Conservation (phyloP, 2,797 vertebrate genomes). For the Molossus alvarezi region DNA sequence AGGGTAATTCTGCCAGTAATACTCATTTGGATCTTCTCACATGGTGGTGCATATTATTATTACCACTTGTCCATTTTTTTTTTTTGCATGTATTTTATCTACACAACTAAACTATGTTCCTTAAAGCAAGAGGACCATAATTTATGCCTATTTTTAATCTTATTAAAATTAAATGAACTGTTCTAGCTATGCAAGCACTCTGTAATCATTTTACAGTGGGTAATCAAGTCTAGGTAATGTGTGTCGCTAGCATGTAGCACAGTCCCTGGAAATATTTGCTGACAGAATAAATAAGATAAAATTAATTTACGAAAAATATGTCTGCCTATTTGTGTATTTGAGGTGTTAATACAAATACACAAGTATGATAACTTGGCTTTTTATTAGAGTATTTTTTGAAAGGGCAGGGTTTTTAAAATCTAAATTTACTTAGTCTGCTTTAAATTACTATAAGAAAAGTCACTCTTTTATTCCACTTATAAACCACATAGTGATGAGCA, state of each 20-base stretch:
- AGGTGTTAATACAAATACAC: background rate
- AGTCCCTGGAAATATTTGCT: background rate
- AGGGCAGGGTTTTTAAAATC: background rate
- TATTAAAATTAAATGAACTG: background rate
- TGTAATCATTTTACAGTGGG: background rate
- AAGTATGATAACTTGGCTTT: conserved; percentile 24
- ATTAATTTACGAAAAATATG: background rate
- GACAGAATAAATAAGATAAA: background rate
- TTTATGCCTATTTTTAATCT: background rate
- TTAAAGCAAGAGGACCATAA: background rate
- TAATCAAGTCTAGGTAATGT: background rate
- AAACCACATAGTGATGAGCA: conserved; percentile 50
- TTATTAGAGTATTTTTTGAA: conserved; percentile 16
- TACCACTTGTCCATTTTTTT: background rate
- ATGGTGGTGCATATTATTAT: background rate
- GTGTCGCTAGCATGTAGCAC: background rate
- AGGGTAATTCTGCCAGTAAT: background rate
- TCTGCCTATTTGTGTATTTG: background rate
- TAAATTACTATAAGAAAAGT: conserved; percentile 69
- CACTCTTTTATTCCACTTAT: conserved; percentile 65
- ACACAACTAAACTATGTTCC: background rate
- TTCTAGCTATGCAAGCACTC: background rate
- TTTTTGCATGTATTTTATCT: background rate
- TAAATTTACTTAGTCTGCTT: conserved; percentile 57
- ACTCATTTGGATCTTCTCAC: background rate